Evolutionary conservation across 92 coral and sea anemone species (phyloP).

Genomic region (Virgularia gustaviana): DNA sequence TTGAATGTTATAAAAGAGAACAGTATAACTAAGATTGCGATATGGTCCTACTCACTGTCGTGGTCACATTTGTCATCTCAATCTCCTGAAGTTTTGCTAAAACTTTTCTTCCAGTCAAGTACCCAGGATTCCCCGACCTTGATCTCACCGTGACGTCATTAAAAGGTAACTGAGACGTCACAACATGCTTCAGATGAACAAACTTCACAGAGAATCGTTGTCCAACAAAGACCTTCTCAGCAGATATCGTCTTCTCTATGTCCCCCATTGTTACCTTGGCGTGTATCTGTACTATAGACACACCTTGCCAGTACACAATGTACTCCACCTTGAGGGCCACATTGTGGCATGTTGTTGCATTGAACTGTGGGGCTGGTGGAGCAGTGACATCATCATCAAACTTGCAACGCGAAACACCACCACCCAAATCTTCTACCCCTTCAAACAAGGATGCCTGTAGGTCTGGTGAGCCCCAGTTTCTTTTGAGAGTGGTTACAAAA

Average conservation of each 20-base stretch:
- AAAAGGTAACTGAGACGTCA: conserved; percentile 36
- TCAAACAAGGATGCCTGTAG: background rate
- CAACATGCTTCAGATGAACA: conserved; percentile 44
- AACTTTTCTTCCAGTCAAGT: conserved; percentile 67
- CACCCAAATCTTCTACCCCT: background rate
- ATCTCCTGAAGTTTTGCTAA: conserved; percentile 41
- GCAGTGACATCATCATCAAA: conserved; percentile 76
- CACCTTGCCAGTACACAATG: conserved; percentile 59
- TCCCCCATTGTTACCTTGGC: conserved; percentile 63
- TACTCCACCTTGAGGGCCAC: conserved; percentile 77
- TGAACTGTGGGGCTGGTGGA: conserved; percentile 74
- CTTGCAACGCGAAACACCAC: conserved; percentile 50
- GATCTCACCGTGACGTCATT: conserved; percentile 10
- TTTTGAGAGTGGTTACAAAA: conserved; percentile 6
- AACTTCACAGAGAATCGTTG: conserved; percentile 67
- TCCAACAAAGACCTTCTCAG: conserved; percentile 46
- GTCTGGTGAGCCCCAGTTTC: background rate
- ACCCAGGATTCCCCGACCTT: conserved; percentile 95
- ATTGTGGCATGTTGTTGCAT: conserved; percentile 66
- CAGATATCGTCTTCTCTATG: conserved; percentile 45
- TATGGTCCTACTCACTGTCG: no score
- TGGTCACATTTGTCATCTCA: no score
- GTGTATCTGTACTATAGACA: conserved; percentile 58
- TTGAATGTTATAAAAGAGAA: no score
- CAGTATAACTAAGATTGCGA: no score